Evolutionary conservation across 1,140 invertebrate species (phyloP), one percentile per base, ranked within the genome.

Genomic region (Dufourea novaeangliae): DNA sequence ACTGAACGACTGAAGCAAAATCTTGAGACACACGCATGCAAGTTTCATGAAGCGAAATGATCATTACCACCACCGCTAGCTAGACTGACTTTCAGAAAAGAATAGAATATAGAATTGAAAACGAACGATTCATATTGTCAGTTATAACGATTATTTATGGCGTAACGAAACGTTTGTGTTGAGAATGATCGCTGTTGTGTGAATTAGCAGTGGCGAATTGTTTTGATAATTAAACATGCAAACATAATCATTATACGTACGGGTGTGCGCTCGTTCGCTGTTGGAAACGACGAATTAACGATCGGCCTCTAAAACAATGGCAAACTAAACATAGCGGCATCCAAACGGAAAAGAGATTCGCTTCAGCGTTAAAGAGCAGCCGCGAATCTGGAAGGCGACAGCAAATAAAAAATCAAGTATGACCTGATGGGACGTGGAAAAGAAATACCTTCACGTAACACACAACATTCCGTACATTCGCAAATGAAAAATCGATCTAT

Each of bases 221-320:
- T 25, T 46, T 25, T 29, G 54, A 61, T 39, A 76, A 69, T 74
- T 8, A 69, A 50, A 76, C 73, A 27, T 79, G 74, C 78, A 75
- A 78, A 85, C 73, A 87, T 68, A 84, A 82, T 79, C 73, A 57
- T 54, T 75, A 91, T 93, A 93, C 92, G 90, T 93, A 93, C 92
- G 81, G 92, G 92, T 54, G 91, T 92, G 83, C 89, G 89, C 70
- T 93, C 92, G 83, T 91, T 88, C n/a, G 88, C 85, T 44, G 85
- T 85, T 73, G 72, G 59, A 12, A 56, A 50, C 56, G 86, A 69
- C 74, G 86, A 56, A 73, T 56, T 77, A 82, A 83, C 61, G 75
- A 76, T 77, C 89, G 82, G 88, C 90, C 76, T 92, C 92, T 93
- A 93, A 90, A 92, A 93, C 91, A 91, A 84, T 86, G 86, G 86